These are phyloP conservation scores for Periplaneta americana DNA, from an alignment of 1,140 invertebrate species.

Conservation along the genomic window DNA sequence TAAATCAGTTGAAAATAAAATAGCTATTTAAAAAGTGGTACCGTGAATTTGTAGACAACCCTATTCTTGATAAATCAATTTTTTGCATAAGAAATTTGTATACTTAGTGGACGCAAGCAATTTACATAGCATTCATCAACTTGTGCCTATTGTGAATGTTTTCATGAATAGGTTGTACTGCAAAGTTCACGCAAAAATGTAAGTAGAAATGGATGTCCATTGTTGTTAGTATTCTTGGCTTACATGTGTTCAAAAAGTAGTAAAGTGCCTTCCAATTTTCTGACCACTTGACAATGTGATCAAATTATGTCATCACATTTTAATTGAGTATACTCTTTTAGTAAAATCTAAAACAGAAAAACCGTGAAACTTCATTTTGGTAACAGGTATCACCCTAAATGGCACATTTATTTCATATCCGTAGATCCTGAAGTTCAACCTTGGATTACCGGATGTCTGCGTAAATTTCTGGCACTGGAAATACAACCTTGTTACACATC, in stretches of 20 bases:
- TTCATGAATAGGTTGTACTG: conserved; percentile 23
- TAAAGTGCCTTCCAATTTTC: conserved; percentile 24
- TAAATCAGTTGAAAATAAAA: conserved; percentile 21
- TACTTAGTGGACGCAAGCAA: conserved; percentile 19
- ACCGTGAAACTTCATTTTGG: conserved; percentile 17
- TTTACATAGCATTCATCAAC: conserved; percentile 23
- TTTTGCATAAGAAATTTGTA: conserved; percentile 24
- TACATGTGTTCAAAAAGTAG: conserved; percentile 25
- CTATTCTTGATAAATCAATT: conserved; percentile 25
- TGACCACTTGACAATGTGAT: conserved; percentile 21
- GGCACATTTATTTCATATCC: conserved; percentile 21
- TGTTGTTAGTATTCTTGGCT: conserved; percentile 22
- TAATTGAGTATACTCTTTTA: conserved; percentile 16
- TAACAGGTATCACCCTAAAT: conserved; percentile 22
- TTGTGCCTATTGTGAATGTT: conserved; percentile 22
- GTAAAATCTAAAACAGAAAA: conserved; percentile 5
- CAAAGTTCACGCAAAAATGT: conserved; percentile 19
- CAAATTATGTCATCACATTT: conserved; percentile 16
- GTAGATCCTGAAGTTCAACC: not conserved
- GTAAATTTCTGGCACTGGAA: conserved; percentile 16
- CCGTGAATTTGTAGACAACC: conserved; percentile 25
- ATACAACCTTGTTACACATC: conserved; percentile 16
- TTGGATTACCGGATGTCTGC: conserved; percentile 18
- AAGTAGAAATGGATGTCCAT: conserved; percentile 20
- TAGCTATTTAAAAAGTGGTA: conserved; percentile 18